Base-by-base conservation (phyloP, 2,113 vertebrate genomes). In the Myotis yumanensis region DNA sequence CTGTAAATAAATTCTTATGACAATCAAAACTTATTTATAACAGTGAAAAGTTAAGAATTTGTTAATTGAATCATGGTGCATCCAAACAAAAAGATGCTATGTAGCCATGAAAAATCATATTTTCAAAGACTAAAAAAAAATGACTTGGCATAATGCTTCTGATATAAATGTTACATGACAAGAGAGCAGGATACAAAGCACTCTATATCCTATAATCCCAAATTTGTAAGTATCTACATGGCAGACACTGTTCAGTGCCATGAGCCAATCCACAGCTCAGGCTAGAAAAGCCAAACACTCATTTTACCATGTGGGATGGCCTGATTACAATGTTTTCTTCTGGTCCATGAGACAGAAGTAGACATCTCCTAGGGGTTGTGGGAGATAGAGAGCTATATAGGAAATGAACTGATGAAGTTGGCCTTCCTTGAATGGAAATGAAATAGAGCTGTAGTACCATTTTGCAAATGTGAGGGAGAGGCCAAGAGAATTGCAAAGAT, bases 11-110 rank as follows among this genome's bases (percentile, higher is more conserved):
- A 54, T 72, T 30, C 18, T 64, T 73, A 35, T 11, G 16, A 94
- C 92, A 92, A 90, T 76, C 25, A 86, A 62, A 75, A 73, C 37
- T 79, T 43, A 54, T 79, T 84, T 73, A 51, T 51, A 85, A 66
- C 43, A 57, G 71, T 89, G 48, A 59, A 79, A 89, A 75, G 8
- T 11, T 52, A 35, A 57, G 16, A 30, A 64, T 51, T 79, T 51
- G 51, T 82, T 76, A 85, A 77, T 16, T 3, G 32, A 48, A 68
- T 72, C n/a, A 68, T 82, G 35, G 25, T 37, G 4, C 37, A 28
- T 72, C 23, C 7, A 69, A 89, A 73, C n/a, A 80, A 23, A 79
- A 57, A 79, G 40, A 69, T 59, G 22, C 30, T 59, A 30, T 6
- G 4, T 20, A 89, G 79, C n/a, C 54, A 59, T 6, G 18, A 84